Conservation (phyloP, 2,113 vertebrate species). For the Cettia cetti region DNA sequence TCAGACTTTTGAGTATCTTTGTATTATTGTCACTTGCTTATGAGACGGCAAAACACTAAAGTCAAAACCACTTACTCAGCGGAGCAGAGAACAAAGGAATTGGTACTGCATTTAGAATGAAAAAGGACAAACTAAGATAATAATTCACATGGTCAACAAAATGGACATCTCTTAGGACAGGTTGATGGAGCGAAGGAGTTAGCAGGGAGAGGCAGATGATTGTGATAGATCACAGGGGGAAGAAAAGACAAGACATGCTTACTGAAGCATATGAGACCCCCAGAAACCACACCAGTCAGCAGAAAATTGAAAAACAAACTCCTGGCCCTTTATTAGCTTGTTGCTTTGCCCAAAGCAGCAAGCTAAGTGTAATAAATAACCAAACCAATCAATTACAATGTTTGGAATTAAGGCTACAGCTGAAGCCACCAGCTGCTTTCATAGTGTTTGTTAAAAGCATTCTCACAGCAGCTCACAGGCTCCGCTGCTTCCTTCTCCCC, state of each 20-base stretch:
- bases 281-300: conserved; percentile 78
- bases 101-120: conserved; percentile 57
- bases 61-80: conserved; percentile 44
- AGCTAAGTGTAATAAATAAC: conserved; percentile 74
- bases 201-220: conserved; percentile 68
- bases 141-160: conserved; percentile 84
- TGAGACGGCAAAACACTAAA: not conserved
- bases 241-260: conserved; percentile 80
- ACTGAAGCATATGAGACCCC: conserved; percentile 75
- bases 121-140: conserved; percentile 64
- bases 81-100: not conserved
- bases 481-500: not conserved
- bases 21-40: not conserved
- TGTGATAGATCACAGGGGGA: conserved; percentile 85
- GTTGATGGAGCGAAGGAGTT: conserved; percentile 63
- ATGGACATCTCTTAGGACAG: conserved; percentile 74
- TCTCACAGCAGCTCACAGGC: not conserved
- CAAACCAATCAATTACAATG: conserved; percentile 67
- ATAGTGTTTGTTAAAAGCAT: not conserved
- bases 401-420: conserved; percentile 65
- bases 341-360: conserved; percentile 63
- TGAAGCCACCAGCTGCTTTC: conserved; percentile 7
- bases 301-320: conserved; percentile 71
- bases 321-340: conserved; percentile 74
- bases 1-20: not conserved